Evolutionary conservation across 2,888 invertebrate genomes (phyloP).

Genomic region (Luperina testacea): DNA sequence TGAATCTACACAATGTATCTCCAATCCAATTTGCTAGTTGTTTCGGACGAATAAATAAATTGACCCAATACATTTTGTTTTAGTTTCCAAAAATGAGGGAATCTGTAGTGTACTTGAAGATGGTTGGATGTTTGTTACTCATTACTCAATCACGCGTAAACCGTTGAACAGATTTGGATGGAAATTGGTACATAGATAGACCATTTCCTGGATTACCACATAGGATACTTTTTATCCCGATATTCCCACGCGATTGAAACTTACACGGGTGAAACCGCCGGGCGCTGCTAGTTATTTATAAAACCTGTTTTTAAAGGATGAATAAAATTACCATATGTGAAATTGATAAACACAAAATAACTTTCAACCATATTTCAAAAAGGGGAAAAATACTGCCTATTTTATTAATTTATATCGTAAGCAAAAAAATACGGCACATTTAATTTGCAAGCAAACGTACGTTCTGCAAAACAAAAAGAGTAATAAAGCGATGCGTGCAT

Average conservation of each 20-base stretch:
- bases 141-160: no score
- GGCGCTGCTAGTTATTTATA: background rate
- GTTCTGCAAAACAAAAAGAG: background rate
- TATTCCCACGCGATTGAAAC: no score
- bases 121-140: no score
- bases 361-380: background rate
- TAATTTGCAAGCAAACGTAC: slow-evolving; percentile 23
- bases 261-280: no score
- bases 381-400: background rate
- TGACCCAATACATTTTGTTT: slow-evolving; percentile 7
- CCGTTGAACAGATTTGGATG: no score
- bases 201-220: no score
- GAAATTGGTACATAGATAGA: no score
- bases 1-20: slow-evolving; percentile 22
- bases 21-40: slow-evolving; percentile 21
- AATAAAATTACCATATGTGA: background rate
- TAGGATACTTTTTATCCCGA: no score
- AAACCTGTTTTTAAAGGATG: background rate
- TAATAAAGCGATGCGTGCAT: slow-evolving; percentile 21
- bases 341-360: background rate
- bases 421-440: background rate
- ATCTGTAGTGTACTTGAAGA: no score
- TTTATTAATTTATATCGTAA: background rate
- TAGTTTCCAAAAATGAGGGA: background rate
- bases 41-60: slow-evolving; percentile 32